Percentiles rank a stretch among this genome's conserved stretches.
phyloP scores from a whole-genome alignment of 2,888 invertebrate species.

The Rhaphigaster nebulosa region DNA sequence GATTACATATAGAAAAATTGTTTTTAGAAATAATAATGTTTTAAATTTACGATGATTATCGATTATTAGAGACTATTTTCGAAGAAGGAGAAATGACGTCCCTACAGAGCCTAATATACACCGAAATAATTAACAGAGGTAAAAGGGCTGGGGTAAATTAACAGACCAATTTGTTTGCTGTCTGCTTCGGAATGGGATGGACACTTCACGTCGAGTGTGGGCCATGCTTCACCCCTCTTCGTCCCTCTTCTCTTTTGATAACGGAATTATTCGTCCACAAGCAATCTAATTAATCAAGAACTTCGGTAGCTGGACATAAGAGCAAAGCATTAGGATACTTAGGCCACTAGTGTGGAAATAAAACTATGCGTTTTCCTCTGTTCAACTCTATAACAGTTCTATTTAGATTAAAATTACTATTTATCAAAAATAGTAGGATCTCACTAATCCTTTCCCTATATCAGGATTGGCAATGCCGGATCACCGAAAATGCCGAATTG shows the following conservation, averaged over 20 bases:
- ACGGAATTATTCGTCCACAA: not conserved
- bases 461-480: too few species aligned
- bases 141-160: not conserved
- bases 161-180: constrained; percentile 11
- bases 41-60: not conserved
- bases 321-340: not conserved
- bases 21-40: too few species aligned
- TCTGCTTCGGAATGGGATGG: not conserved
- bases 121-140: not conserved
- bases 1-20: too few species aligned
- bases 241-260: not conserved
- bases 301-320: not conserved
- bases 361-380: not conserved
- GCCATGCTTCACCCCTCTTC: not conserved
- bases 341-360: not conserved
- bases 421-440: too few species aligned
- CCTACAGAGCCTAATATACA: not conserved
- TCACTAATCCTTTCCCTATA: too few species aligned
- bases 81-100: not conserved
- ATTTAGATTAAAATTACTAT: too few species aligned
- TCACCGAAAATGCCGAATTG: too few species aligned
- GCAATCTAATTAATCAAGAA: not conserved
- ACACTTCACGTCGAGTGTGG: not conserved
- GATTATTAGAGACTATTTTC: not conserved
- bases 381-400: too few species aligned